These are phyloP conservation scores for Silurus glanis DNA, from an alignment of 2,113 vertebrate species.

Conservation along the genomic window DNA sequence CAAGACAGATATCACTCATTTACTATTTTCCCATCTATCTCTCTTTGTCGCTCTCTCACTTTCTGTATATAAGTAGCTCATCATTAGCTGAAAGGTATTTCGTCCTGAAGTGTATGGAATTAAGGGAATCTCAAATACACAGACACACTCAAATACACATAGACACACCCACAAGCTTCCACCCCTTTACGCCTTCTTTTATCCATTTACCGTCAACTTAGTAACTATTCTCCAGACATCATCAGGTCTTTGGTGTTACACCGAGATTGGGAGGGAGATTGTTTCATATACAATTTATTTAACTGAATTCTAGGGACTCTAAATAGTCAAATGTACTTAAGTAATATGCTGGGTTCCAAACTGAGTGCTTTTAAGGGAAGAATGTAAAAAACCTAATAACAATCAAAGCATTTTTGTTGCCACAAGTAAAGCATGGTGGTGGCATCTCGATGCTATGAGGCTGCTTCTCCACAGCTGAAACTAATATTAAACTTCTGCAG, in stretches of 20 bases:
- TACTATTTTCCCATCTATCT: neutral
- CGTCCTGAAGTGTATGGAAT: slow-evolving; percentile 42
- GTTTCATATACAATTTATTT: neutral
- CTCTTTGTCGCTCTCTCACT: neutral
- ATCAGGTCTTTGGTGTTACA: neutral
- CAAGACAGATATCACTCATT: neutral
- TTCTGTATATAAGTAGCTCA: slow-evolving; percentile 18
- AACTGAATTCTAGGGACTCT: neutral
- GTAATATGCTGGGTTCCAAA: neutral
- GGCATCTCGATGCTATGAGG: too few relatives aligned
- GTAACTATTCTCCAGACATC: slow-evolving; percentile 54
- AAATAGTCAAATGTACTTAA: neutral
- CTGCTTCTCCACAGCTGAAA: too few relatives aligned
- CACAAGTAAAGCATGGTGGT: too few relatives aligned
- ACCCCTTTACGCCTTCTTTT: slow-evolving; percentile 60
- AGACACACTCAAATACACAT: neutral
- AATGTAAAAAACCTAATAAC: neutral
- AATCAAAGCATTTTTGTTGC: neutral
- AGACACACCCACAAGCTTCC: slow-evolving; percentile 10
- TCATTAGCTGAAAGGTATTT: slow-evolving; percentile 43
- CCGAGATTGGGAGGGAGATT: slow-evolving; percentile 34
- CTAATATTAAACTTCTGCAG: too few relatives aligned
- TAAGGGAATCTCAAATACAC: slow-evolving; percentile 39
- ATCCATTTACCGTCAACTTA: slow-evolving; percentile 66
- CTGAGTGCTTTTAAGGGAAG: neutral